Evolutionary conservation across 2,888 invertebrate genomes (phyloP).

Genomic region (Caenorhabditis drosophilae): DNA sequence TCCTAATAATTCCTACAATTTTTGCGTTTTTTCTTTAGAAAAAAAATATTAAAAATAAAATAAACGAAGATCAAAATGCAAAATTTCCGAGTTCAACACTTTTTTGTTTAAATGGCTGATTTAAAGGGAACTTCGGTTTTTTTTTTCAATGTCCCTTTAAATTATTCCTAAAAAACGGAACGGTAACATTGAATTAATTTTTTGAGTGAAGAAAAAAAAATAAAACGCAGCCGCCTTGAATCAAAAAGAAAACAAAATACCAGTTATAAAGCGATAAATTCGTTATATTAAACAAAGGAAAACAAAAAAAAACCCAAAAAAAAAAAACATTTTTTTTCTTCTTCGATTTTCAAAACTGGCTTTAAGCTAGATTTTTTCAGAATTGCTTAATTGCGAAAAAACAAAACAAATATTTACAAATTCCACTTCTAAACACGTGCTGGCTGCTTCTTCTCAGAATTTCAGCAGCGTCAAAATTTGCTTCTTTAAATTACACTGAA

Average conservation of each 20-base stretch:
- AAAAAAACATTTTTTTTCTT: too few relatives aligned
- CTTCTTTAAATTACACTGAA: conserved; percentile 10
- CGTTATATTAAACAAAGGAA: conserved; percentile 5
- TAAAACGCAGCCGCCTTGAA: not conserved
- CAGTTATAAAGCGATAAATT: conserved; percentile 6
- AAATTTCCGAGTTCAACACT: too few relatives aligned
- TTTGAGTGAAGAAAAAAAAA: not conserved
- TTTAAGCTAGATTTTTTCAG: too few relatives aligned
- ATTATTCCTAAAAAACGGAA: not conserved
- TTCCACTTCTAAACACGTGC: too few relatives aligned
- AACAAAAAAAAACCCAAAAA: conserved; percentile 2
- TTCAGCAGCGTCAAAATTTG: not conserved
- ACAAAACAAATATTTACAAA: not conserved
- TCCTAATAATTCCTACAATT: too few relatives aligned
- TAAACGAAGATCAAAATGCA: not conserved
- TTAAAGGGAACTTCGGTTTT: too few relatives aligned
- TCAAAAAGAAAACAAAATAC: conserved; percentile 3
- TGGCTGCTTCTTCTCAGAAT: too few relatives aligned
- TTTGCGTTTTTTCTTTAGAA: not conserved
- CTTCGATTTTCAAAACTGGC: too few relatives aligned
- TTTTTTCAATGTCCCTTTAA: not conserved
- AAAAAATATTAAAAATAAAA: not conserved
- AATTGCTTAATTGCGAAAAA: too few relatives aligned
- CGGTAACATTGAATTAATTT: conserved; percentile 2
- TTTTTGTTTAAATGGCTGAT: too few relatives aligned